phyloP scores from a whole-genome alignment of 2,797 vertebrate genomes.

The Cyclura pinguis region DNA sequence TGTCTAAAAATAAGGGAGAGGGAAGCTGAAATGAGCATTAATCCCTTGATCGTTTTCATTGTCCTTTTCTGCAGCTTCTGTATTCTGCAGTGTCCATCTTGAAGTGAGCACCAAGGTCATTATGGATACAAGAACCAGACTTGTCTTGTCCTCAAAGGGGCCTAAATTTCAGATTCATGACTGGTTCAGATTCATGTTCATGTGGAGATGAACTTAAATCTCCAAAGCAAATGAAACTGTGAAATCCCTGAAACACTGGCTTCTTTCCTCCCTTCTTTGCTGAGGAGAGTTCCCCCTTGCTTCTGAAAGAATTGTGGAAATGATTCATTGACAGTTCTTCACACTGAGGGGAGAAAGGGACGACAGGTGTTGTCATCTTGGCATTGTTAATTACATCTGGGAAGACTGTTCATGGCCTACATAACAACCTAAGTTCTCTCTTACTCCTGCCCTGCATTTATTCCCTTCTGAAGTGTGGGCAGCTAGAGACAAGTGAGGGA shows the following conservation, averaged over 20 bases:
- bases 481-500: not conserved
- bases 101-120: not conserved
- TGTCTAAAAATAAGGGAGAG: too few species aligned
- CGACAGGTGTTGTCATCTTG: not conserved
- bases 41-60: not conserved
- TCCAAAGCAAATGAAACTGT: not conserved
- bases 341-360: not conserved
- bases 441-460: not conserved
- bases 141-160: conserved; percentile 2
- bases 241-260: too few species aligned
- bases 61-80: not conserved
- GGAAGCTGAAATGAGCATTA: too few species aligned
- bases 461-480: not conserved
- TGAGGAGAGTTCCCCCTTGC: not conserved
- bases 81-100: not conserved
- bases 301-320: conserved; percentile 1
- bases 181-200: too few species aligned
- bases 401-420: not conserved
- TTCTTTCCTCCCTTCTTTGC: not conserved
- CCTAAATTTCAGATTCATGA: not conserved
- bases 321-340: not conserved
- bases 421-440: not conserved
- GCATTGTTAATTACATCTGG: not conserved
- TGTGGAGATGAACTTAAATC: not conserved
- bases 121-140: not conserved